Conservation (phyloP, 2,888 invertebrate genomes). For the Tipula helvola region DNA sequence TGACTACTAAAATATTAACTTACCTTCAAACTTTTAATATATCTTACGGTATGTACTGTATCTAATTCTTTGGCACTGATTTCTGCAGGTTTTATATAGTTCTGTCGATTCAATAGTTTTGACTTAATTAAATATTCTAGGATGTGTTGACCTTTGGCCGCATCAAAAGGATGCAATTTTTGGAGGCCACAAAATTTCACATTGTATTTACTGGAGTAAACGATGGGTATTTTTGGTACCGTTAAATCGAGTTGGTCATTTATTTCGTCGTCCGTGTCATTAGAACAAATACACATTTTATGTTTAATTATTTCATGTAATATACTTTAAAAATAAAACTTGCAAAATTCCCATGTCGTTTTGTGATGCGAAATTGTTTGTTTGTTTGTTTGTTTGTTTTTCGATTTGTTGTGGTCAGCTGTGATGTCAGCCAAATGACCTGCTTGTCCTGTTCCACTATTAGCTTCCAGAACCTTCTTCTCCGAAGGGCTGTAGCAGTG, state of each 20-base stretch:
- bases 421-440: no score
- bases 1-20: not conserved
- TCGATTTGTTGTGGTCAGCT: no score
- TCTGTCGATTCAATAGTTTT: slow-evolving; percentile 7
- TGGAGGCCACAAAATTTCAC: slow-evolving; percentile 71
- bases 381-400: no score
- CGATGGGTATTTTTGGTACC: slow-evolving; percentile 52
- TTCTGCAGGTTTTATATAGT: slow-evolving; percentile 44
- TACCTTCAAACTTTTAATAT: slow-evolving; percentile 62
- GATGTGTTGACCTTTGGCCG: slow-evolving; percentile 74
- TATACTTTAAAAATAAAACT: not conserved
- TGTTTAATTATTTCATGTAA: not conserved
- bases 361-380: no score
- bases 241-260: not conserved
- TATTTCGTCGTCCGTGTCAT: not conserved
- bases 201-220: slow-evolving; percentile 67
- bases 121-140: slow-evolving; percentile 31
- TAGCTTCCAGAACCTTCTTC: no score
- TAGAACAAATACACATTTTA: not conserved
- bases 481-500: no score
- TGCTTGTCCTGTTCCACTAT: no score
- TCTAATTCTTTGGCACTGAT: slow-evolving; percentile 57
- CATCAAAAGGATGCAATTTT: slow-evolving; percentile 77
- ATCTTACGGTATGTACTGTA: slow-evolving; percentile 62
- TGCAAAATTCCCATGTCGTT: not conserved